A percentile compares a stretch with the other conserved stretches of the same genome.
Evolutionary conservation across 1,140 invertebrate species (phyloP).

Genomic region (Vollenhovia emeryi): DNA sequence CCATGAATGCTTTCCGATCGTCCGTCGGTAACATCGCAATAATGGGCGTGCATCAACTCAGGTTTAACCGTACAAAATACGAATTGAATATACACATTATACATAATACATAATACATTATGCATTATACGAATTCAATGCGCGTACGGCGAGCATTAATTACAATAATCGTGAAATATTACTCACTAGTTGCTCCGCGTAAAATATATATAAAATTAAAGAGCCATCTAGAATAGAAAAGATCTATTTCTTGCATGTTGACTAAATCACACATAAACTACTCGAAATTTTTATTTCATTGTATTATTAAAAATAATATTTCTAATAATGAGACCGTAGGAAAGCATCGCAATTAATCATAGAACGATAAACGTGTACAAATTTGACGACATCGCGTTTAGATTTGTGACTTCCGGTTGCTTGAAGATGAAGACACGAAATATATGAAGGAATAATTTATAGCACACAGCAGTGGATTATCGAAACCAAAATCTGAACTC

Average conservation of each 20-base stretch:
- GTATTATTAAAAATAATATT: not conserved
- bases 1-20: slow-evolving; percentile 8
- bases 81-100: slow-evolving; percentile 1
- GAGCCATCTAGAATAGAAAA: not conserved
- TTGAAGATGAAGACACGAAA: not conserved
- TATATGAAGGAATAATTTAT: not conserved
- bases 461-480: not conserved
- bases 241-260: not conserved
- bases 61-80: not conserved
- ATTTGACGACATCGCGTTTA: not conserved
- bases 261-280: not conserved
- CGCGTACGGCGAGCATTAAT: not conserved
- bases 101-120: not conserved
- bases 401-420: not conserved
- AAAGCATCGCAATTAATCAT: not conserved
- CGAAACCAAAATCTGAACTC: not conserved
- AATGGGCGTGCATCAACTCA: not conserved
- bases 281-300: no score
- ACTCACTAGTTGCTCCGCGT: not conserved
- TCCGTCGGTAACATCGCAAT: slow-evolving; percentile 10
- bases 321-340: not conserved
- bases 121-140: not conserved
- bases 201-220: no score
- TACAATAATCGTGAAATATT: not conserved
- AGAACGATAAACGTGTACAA: not conserved